These are phyloP conservation scores for Criorhina ranunculi DNA, from an alignment of 2,888 invertebrate genomes.

Conservation along the genomic window DNA sequence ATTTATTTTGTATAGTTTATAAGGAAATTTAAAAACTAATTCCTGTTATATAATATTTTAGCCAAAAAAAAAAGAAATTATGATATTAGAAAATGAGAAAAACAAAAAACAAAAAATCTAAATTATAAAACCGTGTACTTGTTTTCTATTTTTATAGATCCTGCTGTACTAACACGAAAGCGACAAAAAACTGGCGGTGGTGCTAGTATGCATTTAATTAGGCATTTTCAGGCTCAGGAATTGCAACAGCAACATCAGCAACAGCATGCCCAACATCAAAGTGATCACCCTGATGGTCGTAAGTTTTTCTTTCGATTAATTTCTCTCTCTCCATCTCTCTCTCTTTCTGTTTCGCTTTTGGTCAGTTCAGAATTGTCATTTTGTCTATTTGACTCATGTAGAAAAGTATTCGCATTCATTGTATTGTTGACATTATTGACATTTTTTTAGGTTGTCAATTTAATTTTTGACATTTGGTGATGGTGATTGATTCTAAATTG, in stretches of 20 bases:
- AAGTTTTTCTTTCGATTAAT: conserved; percentile 79
- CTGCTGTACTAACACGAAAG: conserved; percentile 86
- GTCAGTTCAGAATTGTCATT: conserved; percentile 12
- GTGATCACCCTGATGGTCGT: conserved; percentile 83
- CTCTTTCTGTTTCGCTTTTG: too few species aligned
- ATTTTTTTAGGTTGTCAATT: background rate
- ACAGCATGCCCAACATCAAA: conserved; percentile 79
- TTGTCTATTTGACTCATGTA: conserved; percentile 18
- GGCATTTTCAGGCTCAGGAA: conserved; percentile 76
- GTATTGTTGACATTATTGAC: conserved; percentile 30
- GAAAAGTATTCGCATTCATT: conserved; percentile 24
- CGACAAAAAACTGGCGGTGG: conserved; percentile 84
- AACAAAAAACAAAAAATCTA: conserved; percentile 41
- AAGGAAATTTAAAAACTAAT: conserved; percentile 49
- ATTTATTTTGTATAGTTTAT: conserved; percentile 52
- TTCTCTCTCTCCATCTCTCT: conserved; percentile 25
- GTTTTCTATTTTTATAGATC: conserved; percentile 85
- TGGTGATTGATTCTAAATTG: conserved; percentile 22
- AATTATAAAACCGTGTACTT: conserved; percentile 71
- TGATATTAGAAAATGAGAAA: conserved; percentile 32
- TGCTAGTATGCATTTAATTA: conserved; percentile 84
- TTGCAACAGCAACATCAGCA: conserved; percentile 80
- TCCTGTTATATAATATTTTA: conserved; percentile 49
- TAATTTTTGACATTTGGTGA: conserved; percentile 5
- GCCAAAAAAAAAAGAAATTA: conserved; percentile 50